Conservation (phyloP, 37 sponge, comb jelly and placozoan species). For the Aplysina aerophoba region DNA sequence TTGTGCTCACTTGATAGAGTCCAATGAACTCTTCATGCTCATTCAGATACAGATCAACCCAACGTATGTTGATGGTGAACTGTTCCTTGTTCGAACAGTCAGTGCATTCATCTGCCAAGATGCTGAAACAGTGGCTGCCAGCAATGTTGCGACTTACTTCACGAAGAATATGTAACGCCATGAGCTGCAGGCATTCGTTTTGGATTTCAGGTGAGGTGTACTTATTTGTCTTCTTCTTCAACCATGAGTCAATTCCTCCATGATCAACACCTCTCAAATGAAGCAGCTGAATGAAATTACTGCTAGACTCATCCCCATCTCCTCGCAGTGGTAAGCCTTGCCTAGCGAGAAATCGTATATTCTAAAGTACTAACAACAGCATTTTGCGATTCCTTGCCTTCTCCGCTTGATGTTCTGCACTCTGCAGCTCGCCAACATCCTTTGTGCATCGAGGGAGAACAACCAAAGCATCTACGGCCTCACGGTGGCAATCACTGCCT, state of each 20-base stretch:
- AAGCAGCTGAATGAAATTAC: conserved; percentile 58
- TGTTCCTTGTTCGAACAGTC: conserved; percentile 43
- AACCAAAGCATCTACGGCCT: conserved; percentile 61
- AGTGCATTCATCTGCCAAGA: conserved; percentile 44
- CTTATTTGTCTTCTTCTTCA: conserved; percentile 39
- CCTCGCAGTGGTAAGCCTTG: conserved; percentile 84
- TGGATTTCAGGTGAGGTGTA: conserved; percentile 56
- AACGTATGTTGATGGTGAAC: conserved; percentile 41
- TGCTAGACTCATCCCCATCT: conserved; percentile 30
- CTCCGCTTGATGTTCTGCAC: conserved; percentile 20
- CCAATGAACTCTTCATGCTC: conserved; percentile 31
- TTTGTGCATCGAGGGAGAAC: conserved; percentile 28
- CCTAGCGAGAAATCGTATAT: conserved; percentile 59
- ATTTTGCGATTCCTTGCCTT: conserved; percentile 53
- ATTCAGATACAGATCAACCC: conserved; percentile 24
- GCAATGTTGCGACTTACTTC: conserved; percentile 18
- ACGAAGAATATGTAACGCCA: conserved; percentile 46
- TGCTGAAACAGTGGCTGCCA: conserved; percentile 17
- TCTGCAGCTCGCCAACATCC: conserved; percentile 67
- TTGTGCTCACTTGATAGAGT: conserved; percentile 36
- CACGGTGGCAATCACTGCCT: conserved; percentile 71
- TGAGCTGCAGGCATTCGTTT: conserved; percentile 49
- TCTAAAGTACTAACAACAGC: no score
- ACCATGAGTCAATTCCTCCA: conserved; percentile 19
- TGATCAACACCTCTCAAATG: conserved; percentile 29